These are phyloP conservation scores for Porites evermanni DNA, from an alignment of 92 coral and sea anemone species.

Conservation along the genomic window DNA sequence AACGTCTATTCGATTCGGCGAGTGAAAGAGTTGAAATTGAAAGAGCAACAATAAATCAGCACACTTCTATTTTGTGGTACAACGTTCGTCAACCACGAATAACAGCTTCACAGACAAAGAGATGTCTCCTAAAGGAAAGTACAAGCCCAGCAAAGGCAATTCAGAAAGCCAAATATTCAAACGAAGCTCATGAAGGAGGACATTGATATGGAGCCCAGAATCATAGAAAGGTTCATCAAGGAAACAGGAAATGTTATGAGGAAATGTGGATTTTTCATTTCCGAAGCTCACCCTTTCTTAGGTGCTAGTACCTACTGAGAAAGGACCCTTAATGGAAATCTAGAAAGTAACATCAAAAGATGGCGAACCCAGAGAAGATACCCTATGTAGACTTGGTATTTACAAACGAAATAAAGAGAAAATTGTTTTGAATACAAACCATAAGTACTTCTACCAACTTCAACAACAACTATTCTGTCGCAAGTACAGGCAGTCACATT, in stretches of 20 bases:
- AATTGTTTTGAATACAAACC: constrained; percentile 48
- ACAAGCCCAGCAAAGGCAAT: constrained; percentile 66
- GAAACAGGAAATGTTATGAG: constrained; percentile 39
- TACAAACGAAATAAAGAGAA: constrained; percentile 22
- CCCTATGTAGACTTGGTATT: constrained; percentile 33
- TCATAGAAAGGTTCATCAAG: constrained; percentile 33
- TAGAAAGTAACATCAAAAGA: constrained; percentile 25
- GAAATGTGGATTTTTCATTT: constrained; percentile 59
- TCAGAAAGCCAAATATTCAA: constrained; percentile 42
- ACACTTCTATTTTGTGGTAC: constrained; percentile 47
- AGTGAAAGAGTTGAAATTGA: constrained; percentile 42
- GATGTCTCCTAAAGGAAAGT: constrained; percentile 41
- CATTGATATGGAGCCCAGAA: constrained; percentile 59
- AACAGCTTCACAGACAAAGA: constrained; percentile 60
- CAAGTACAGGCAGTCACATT: constrained; percentile 9
- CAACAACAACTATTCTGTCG: constrained; percentile 6
- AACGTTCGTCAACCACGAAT: constrained; percentile 62
- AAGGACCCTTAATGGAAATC: background rate
- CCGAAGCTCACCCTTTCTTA: constrained; percentile 54
- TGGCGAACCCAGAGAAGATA: constrained; percentile 35
- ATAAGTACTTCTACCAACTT: constrained; percentile 36
- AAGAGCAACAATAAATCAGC: constrained; percentile 8
- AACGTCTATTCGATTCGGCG: constrained; percentile 29
- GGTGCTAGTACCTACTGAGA: constrained; percentile 65
- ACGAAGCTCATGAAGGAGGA: constrained; percentile 49